Evolutionary conservation across 2,113 vertebrate genomes (phyloP).

Genomic region (Thomomys bottae): DNA sequence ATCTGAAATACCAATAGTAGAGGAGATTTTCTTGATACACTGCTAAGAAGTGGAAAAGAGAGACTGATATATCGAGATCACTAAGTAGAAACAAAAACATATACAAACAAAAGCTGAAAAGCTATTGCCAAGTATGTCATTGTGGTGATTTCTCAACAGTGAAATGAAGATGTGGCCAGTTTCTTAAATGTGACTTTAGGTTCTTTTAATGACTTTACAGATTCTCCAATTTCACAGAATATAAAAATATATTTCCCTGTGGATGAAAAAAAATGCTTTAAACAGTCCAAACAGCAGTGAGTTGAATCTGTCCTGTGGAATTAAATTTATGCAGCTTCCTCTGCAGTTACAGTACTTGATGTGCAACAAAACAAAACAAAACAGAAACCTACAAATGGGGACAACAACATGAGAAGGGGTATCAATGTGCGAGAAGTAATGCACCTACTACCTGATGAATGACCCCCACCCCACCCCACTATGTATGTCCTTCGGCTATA

Average conservation of each 20-base stretch:
- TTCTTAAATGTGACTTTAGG: neutral
- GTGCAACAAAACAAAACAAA: neutral
- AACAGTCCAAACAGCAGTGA: neutral
- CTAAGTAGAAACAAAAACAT: neutral
- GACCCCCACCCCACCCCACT: no score
- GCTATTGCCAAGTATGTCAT: neutral
- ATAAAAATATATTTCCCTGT: constrained; percentile 22
- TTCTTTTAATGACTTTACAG: neutral
- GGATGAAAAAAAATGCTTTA: neutral
- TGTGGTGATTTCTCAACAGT: neutral
- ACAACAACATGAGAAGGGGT: no score
- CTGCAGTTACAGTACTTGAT: neutral
- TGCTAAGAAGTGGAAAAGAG: neutral
- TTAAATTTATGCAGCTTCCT: neutral
- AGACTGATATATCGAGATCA: neutral
- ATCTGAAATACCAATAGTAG: constrained; percentile 23
- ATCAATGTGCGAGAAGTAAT: no score
- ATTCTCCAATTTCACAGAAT: neutral
- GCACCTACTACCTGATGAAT: no score
- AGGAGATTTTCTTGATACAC: neutral
- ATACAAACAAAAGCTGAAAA: neutral
- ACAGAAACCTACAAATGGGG: neutral
- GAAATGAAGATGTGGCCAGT: neutral
- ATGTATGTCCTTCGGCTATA: no score
- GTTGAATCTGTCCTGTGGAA: neutral